Conservation (phyloP, 1,140 invertebrate species). For the Drosophila bocki region DNA sequence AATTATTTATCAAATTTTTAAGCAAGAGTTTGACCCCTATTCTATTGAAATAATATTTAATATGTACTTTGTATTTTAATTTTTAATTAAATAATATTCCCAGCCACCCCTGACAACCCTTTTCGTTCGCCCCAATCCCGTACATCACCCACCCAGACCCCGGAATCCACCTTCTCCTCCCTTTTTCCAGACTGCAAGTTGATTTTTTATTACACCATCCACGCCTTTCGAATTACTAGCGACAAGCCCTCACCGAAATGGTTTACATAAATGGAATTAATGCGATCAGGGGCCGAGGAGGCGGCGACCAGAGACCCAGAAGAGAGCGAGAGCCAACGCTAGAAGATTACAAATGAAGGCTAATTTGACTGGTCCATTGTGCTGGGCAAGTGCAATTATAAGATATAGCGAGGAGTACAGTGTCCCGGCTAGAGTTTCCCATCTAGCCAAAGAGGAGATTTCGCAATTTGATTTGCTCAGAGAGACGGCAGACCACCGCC, state of each 20-base stretch:
- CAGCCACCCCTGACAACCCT: slow-evolving; percentile 9
- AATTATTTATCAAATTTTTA: background rate
- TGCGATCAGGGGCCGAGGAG: slow-evolving; percentile 42
- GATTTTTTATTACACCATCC: slow-evolving; percentile 80
- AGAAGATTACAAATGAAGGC: slow-evolving; percentile 67
- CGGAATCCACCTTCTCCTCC: slow-evolving; percentile 12
- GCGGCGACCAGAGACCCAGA: background rate
- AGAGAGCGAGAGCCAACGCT: slow-evolving; percentile 16
- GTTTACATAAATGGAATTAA: slow-evolving; percentile 82
- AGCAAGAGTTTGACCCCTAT: background rate
- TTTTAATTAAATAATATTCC: background rate
- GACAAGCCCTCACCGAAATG: slow-evolving; percentile 64
- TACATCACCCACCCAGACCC: slow-evolving; percentile 42
- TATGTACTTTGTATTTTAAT: background rate
- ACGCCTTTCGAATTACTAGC: slow-evolving; percentile 73
- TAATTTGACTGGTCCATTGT: slow-evolving; percentile 71
- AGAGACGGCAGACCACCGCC: slow-evolving; percentile 56
- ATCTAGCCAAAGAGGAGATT: slow-evolving; percentile 38
- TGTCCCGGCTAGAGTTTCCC: slow-evolving; percentile 47
- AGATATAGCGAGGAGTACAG: slow-evolving; percentile 52
- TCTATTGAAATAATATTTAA: background rate
- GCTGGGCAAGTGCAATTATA: slow-evolving; percentile 67
- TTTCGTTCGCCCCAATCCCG: slow-evolving; percentile 7
- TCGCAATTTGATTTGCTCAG: slow-evolving; percentile 61
- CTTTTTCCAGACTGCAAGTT: slow-evolving; percentile 46